Conservation (phyloP, 2,797 vertebrate species). For the Microchirus variegatus region DNA sequence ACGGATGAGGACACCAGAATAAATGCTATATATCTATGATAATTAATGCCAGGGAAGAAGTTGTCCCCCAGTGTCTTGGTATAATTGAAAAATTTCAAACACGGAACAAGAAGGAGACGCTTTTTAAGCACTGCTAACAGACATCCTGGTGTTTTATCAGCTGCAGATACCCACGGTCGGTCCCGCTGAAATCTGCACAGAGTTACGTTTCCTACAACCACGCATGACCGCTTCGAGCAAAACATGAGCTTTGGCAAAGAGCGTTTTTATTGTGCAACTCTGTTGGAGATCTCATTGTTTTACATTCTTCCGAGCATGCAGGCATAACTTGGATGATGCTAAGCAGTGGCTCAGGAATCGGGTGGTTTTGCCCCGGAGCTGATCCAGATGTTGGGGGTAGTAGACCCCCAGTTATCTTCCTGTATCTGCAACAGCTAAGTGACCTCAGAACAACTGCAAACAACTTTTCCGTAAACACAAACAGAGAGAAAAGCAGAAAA, state of each 20-base stretch:
- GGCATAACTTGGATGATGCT: conserved; percentile 50
- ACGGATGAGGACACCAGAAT: no score
- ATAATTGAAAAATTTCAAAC: no score
- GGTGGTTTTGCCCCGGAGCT: conserved; percentile 65
- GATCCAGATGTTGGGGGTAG: conserved; percentile 73
- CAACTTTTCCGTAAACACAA: conserved; percentile 64
- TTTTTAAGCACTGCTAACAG: no score
- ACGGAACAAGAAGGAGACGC: no score
- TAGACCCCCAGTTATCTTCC: conserved; percentile 31
- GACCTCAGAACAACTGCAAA: conserved; percentile 56
- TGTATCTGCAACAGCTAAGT: conserved; percentile 35
- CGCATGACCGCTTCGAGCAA: not conserved
- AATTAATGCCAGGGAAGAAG: no score
- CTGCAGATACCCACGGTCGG: conserved; percentile 18
- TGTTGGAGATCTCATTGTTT: conserved; percentile 55
- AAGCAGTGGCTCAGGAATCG: conserved; percentile 48
- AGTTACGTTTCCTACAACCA: conserved; percentile 27
- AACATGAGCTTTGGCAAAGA: conserved; percentile 18
- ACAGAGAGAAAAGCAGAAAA: conserved; percentile 9
- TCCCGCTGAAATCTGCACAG: conserved; percentile 29
- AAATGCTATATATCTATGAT: no score
- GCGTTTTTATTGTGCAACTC: conserved; percentile 43
- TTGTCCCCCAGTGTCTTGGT: no score
- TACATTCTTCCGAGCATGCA: conserved; percentile 47
- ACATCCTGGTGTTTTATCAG: conserved; percentile 1